phyloP scores from a whole-genome alignment of 2,113 vertebrate species.

The Pycnonotus jocosus region DNA sequence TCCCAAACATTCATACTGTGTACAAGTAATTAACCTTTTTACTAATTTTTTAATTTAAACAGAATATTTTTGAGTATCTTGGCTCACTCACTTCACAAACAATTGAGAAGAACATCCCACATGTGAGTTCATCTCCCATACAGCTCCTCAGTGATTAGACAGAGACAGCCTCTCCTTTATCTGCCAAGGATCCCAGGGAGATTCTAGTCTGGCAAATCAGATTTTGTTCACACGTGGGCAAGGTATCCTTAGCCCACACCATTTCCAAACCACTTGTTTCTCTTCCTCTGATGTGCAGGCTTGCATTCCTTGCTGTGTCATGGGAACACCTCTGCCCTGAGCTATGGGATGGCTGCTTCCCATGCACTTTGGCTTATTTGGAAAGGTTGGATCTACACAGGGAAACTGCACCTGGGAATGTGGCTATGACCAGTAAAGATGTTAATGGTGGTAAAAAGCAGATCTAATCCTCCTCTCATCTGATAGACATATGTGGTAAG shows the following conservation, averaged over 20 bases:
- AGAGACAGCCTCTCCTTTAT: not conserved
- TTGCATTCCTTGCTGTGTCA: not conserved
- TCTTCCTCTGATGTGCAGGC: not conserved
- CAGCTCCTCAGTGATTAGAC: not conserved
- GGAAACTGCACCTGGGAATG: rapidly evolving
- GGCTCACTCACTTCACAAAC: conserved; percentile 18
- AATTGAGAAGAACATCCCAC: not conserved
- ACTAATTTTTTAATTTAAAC: not conserved
- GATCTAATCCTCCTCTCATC: not conserved
- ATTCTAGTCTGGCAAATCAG: not conserved
- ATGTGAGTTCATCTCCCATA: not conserved
- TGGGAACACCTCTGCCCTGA: not conserved
- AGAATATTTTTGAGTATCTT: not conserved
- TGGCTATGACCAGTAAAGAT: rapidly evolving
- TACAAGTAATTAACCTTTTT: not conserved
- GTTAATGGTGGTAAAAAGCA: not conserved
- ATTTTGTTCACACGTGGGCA: not conserved
- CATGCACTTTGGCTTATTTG: rapidly evolving
- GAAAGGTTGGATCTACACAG: not conserved
- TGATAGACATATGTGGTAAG: not conserved
- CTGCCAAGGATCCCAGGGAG: not conserved
- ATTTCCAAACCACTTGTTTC: not conserved
- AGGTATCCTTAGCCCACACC: not conserved
- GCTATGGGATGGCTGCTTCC: not conserved
- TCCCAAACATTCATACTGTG: not conserved